Evolutionary conservation across 2,113 vertebrate genomes (phyloP).

Genomic region (Halcyon malimbica): DNA sequence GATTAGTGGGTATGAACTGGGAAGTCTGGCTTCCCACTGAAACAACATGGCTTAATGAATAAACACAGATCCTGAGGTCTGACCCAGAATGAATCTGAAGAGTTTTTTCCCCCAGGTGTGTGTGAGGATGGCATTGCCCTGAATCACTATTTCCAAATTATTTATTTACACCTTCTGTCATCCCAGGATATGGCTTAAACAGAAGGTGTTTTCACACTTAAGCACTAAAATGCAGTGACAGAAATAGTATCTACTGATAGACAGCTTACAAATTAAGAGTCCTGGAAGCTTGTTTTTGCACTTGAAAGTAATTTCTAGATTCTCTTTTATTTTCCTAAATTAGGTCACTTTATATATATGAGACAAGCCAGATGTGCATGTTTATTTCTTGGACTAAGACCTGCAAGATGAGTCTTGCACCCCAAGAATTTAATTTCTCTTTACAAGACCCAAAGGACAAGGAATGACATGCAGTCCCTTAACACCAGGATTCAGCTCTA

Average conservation of each 20-base stretch:
- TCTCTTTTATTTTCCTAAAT: background rate
- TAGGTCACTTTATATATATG: background rate
- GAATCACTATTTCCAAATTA: background rate
- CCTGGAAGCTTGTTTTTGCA: background rate
- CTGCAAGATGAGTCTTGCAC: background rate
- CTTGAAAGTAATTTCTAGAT: background rate
- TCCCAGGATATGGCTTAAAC: background rate
- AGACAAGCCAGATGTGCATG: background rate
- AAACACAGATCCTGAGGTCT: background rate
- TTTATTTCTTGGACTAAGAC: background rate
- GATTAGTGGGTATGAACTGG: background rate
- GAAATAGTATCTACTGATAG: background rate
- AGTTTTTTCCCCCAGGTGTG: accelerated
- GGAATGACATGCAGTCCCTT: background rate
- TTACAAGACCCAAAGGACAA: background rate
- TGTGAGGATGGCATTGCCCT: background rate
- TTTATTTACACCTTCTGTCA: background rate
- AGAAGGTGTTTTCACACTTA: background rate
- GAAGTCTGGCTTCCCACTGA: background rate
- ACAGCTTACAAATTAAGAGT: background rate
- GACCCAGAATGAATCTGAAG: background rate
- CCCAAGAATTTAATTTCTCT: background rate
- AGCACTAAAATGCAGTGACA: background rate
- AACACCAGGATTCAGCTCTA: background rate
- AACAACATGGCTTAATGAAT: background rate